phyloP scores from a whole-genome alignment of 2,797 vertebrate genomes.

The Lindbergichthys nudifrons region DNA sequence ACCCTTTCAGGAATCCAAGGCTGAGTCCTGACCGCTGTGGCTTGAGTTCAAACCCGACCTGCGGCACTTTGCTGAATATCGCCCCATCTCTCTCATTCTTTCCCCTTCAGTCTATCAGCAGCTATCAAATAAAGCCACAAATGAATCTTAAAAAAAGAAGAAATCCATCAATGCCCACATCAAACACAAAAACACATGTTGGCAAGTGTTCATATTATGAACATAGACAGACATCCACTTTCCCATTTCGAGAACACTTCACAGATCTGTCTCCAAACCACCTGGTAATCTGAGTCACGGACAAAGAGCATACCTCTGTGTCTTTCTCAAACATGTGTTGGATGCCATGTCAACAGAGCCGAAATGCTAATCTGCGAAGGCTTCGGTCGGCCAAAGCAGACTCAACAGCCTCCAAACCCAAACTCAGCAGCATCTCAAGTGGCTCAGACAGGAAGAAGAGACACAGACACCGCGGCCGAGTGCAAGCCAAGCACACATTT shows the following conservation, averaged over 20 bases:
- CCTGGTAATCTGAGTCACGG: constrained; percentile 39
- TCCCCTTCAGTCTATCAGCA: too few species aligned
- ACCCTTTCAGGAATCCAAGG: constrained; percentile 11
- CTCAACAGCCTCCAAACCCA: constrained; percentile 53
- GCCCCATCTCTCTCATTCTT: too few species aligned
- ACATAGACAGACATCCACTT: constrained; percentile 22
- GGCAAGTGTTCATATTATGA: constrained; percentile 14
- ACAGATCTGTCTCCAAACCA: constrained; percentile 48
- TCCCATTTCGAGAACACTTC: constrained; percentile 12
- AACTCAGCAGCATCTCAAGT: constrained; percentile 62
- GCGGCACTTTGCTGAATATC: too few species aligned
- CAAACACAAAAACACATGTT: constrained; percentile 37
- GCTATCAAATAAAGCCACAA: too few species aligned
- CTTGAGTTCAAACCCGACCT: too few species aligned
- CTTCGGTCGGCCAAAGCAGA: constrained; percentile 41
- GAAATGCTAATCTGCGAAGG: constrained; percentile 35
- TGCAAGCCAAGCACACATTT: constrained; percentile 58
- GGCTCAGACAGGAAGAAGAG: constrained; percentile 62
- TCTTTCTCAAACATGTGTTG: constrained; percentile 39
- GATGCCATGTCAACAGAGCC: constrained; percentile 29
- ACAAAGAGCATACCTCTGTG: constrained; percentile 19
- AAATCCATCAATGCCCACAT: constrained; percentile 19
- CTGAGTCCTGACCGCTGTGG: too few species aligned
- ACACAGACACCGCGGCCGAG: constrained; percentile 47
- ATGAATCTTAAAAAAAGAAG: too few species aligned